phyloP scores from a whole-genome alignment of 2,888 invertebrate genomes.

The Perithous albicinctus region DNA sequence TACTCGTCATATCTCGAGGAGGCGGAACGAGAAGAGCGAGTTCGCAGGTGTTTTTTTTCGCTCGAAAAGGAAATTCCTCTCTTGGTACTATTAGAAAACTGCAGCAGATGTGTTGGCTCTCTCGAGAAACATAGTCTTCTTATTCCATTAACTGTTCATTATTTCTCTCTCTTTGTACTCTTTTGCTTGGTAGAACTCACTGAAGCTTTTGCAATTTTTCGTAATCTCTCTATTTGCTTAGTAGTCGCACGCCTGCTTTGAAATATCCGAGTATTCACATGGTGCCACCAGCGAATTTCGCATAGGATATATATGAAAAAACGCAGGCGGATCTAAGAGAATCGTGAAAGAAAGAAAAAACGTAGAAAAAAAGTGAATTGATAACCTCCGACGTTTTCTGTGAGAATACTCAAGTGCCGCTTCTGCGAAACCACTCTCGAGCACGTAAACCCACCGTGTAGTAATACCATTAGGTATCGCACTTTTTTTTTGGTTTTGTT shows the following conservation, averaged over 20 bases:
- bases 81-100: constrained; percentile 31
- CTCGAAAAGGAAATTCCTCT: constrained; percentile 25
- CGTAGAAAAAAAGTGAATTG: constrained; percentile 1
- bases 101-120: not conserved
- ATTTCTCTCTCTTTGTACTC: constrained; percentile 27
- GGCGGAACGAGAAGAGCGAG: constrained; percentile 14
- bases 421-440: constrained; percentile 57
- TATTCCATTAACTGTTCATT: constrained; percentile 26
- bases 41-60: constrained; percentile 39
- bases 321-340: not conserved
- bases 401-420: constrained; percentile 45
- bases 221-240: not conserved
- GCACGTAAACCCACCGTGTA: constrained; percentile 54
- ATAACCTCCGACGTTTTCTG: constrained; percentile 11
- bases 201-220: constrained; percentile 18
- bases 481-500: constrained; percentile 33
- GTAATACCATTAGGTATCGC: constrained; percentile 68
- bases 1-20: constrained; percentile 68
- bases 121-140: constrained; percentile 6
- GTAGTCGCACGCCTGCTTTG: not conserved
- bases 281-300: not conserved
- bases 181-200: constrained; percentile 4
- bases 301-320: not conserved
- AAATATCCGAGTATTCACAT: not conserved
- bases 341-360: constrained; percentile 1